Percentiles rank a stretch among this genome's conserved stretches.
Conservation (phyloP, 2,888 invertebrate species). For the Sarcophaga caerulescens region DNA sequence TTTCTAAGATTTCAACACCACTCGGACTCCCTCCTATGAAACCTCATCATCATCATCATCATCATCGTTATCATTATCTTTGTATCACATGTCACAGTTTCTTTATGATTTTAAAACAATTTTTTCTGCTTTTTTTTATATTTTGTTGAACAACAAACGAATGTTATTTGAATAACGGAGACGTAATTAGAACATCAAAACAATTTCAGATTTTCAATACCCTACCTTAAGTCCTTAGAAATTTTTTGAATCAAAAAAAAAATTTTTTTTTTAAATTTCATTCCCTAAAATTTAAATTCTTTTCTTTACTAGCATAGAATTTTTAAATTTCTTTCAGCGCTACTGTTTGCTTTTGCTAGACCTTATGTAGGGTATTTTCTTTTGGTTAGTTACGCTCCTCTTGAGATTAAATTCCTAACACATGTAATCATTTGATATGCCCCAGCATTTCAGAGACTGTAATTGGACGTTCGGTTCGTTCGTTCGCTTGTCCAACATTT, state of each 20-base stretch:
- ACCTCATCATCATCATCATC: slow-evolving; percentile 40
- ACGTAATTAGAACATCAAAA: slow-evolving; percentile 67
- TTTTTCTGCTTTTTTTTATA: not conserved
- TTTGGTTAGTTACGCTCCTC: not conserved
- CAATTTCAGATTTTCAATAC: not conserved
- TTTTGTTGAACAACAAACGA: not conserved
- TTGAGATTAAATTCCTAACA: slow-evolving; percentile 64
- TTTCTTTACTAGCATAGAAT: too few species aligned
- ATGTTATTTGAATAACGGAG: slow-evolving; percentile 63
- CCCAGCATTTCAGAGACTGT: not conserved
- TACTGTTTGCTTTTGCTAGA: not conserved
- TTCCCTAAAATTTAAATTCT: too few species aligned
- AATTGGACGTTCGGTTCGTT: not conserved
- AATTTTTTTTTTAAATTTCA: too few species aligned
- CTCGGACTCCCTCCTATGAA: slow-evolving; percentile 17
- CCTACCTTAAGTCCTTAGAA: not conserved
- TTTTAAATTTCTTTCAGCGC: too few species aligned
- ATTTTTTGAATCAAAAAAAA: not conserved
- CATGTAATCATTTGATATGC: slow-evolving; percentile 57
- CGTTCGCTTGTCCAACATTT: slow-evolving; percentile 1
- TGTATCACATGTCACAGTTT: slow-evolving; percentile 63
- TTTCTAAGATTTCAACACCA: slow-evolving; percentile 53
- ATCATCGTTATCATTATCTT: slow-evolving; percentile 43
- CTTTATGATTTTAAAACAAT: not conserved
- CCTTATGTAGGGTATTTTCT: slow-evolving; percentile 1